Conservation (phyloP, 2,113 vertebrate species). For the Dinomys branickii region DNA sequence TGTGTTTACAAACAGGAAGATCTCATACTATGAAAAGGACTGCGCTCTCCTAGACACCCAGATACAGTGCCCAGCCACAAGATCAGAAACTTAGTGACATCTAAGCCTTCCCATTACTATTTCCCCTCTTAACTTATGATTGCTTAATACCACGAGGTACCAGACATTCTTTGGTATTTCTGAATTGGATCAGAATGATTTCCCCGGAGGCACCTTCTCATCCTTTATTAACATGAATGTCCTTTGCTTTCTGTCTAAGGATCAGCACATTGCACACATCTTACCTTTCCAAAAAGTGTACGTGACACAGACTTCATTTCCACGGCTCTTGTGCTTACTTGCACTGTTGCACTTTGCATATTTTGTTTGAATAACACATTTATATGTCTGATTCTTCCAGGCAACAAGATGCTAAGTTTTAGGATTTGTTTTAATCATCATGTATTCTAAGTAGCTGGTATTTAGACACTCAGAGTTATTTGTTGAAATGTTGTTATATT, state of each 20-base stretch:
- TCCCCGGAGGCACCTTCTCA: neutral
- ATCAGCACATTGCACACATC: neutral
- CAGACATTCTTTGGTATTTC: neutral
- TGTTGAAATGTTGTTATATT: neutral
- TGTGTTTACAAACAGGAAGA: neutral
- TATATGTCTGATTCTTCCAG: neutral
- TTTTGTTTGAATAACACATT: neutral
- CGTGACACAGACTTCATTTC: neutral
- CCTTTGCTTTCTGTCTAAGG: neutral
- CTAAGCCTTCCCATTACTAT: neutral
- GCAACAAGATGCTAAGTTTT: neutral
- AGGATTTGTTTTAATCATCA: neutral
- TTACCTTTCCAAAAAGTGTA: neutral
- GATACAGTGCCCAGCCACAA: neutral
- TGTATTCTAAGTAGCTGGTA: neutral
- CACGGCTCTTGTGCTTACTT: neutral
- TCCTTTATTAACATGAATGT: neutral
- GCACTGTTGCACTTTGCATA: neutral
- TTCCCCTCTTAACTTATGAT: neutral
- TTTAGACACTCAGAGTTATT: neutral
- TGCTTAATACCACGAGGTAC: neutral
- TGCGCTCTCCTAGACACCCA: neutral
- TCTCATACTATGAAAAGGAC: neutral
- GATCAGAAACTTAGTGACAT: neutral
- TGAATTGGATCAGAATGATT: neutral